phyloP scores from a whole-genome alignment of 2,797 vertebrate genomes.

The Microhierax caerulescens region DNA sequence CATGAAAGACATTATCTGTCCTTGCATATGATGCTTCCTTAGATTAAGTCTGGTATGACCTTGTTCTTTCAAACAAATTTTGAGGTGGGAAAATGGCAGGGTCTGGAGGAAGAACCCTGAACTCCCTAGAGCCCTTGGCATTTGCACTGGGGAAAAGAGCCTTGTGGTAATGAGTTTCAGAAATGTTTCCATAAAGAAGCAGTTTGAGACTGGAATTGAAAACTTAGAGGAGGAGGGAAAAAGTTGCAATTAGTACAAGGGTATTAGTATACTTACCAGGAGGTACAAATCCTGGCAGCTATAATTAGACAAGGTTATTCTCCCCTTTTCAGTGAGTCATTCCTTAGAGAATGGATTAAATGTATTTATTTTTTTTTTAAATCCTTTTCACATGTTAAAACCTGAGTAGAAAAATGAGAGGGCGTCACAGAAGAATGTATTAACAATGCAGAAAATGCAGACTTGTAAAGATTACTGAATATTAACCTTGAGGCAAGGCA shows the following conservation, averaged over 20 bases:
- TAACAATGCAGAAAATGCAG: slow-evolving; percentile 8
- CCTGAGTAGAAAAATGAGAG: not conserved
- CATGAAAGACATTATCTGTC: not conserved
- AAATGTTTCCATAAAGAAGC: not conserved
- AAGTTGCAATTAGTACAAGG: slow-evolving; percentile 10
- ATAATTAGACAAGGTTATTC: slow-evolving; percentile 32
- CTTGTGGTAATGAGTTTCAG: not conserved
- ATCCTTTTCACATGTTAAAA: slow-evolving; percentile 1
- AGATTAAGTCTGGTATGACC: not conserved
- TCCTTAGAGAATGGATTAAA: slow-evolving; percentile 17
- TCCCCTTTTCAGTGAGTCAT: slow-evolving; percentile 29
- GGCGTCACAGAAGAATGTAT: not conserved
- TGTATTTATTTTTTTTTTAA: not conserved
- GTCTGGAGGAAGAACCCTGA: not conserved
- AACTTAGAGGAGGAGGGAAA: not conserved
- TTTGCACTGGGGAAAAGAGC: not conserved
- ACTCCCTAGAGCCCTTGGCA: not conserved
- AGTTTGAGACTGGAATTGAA: not conserved
- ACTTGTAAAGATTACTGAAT: not conserved
- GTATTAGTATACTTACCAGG: slow-evolving; percentile 22
- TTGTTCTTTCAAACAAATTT: not conserved
- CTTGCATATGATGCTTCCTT: not conserved
- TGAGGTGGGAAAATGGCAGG: not conserved
- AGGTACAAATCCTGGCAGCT: slow-evolving; percentile 25
- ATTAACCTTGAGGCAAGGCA: not conserved